Evolutionary conservation across 1,140 invertebrate species (phyloP).

Genomic region (Pissodes strobi): DNA sequence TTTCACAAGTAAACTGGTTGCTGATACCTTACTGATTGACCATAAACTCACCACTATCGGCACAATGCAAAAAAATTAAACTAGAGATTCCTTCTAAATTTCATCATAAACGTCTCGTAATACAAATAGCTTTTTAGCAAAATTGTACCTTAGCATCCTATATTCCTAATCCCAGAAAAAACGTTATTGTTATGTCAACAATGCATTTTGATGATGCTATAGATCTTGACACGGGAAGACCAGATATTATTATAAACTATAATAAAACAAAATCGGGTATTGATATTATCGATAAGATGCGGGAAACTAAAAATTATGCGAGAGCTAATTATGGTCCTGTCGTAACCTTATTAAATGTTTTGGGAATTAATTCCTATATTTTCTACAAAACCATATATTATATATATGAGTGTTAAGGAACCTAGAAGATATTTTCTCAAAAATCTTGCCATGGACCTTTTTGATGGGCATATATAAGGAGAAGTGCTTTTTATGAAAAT

Average conservation of each 20-base stretch:
- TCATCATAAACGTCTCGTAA: too few species aligned
- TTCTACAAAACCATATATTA: background rate
- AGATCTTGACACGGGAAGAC: background rate
- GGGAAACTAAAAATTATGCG: too few species aligned
- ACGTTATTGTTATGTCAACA: slow-evolving; percentile 1
- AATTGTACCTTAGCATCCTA: slow-evolving; percentile 11
- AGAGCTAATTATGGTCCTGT: background rate
- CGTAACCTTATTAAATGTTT: background rate
- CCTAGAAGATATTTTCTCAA: too few species aligned
- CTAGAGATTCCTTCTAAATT: background rate
- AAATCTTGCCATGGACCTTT: too few species aligned
- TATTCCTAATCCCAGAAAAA: slow-evolving; percentile 13
- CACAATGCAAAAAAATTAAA: slow-evolving; percentile 17
- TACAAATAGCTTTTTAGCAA: slow-evolving; percentile 5
- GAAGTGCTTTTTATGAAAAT: too few species aligned
- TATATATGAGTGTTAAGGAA: background rate
- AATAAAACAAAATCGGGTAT: background rate
- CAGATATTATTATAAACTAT: background rate
- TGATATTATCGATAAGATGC: background rate
- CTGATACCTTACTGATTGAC: too few species aligned
- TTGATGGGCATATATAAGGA: too few species aligned
- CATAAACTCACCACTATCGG: slow-evolving; percentile 2
- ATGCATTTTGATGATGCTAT: slow-evolving; percentile 18
- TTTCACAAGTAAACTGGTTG: too few species aligned
- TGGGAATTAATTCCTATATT: background rate